Conservation (phyloP, 2,888 invertebrate species). For the Archips xylosteana region DNA sequence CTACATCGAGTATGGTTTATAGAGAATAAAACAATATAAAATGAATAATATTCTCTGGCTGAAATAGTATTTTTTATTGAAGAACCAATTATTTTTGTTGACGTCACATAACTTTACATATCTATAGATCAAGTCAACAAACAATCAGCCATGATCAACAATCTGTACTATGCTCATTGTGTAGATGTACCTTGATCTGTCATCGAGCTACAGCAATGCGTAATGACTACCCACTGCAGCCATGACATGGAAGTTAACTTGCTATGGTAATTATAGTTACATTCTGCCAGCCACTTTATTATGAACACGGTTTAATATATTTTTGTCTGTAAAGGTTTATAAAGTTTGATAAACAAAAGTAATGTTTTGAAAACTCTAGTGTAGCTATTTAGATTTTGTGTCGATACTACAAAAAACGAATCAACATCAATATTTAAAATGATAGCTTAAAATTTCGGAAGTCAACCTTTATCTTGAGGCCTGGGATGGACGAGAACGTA, state of each 20-base stretch:
- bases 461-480: no score
- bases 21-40: no score
- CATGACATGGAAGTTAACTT: constrained; percentile 26
- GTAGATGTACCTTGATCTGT: constrained; percentile 63
- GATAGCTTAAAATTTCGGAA: no score
- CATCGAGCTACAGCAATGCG: constrained; percentile 42
- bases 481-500: no score
- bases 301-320: background rate
- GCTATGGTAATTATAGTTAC: constrained; percentile 13
- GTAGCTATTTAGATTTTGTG: no score
- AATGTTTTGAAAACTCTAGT: background rate
- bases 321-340: background rate
- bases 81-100: background rate
- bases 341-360: background rate
- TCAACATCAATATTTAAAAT: no score
- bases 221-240: constrained; percentile 47
- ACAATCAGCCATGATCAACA: constrained; percentile 23
- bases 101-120: background rate
- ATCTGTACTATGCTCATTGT: constrained; percentile 23
- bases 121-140: constrained; percentile 11
- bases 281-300: constrained; percentile 11
- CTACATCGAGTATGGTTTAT: no score
- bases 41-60: no score
- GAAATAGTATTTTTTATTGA: background rate
- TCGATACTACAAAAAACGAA: no score